Base-by-base conservation (phyloP, 37 sponge, comb jelly and placozoan genomes). In the Spongilla lacustris region DNA sequence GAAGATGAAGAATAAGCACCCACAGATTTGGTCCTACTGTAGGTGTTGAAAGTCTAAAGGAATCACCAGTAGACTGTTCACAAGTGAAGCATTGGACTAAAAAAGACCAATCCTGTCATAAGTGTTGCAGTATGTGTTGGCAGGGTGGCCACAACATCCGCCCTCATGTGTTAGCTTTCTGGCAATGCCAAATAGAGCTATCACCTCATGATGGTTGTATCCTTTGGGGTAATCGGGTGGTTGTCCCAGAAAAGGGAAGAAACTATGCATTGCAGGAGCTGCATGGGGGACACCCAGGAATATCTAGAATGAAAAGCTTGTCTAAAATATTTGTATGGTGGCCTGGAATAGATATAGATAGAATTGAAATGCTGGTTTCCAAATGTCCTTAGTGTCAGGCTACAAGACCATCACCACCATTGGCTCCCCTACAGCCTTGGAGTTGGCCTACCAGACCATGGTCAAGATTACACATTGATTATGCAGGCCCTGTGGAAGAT, bases 241-340 rank as follows among this genome's bases (percentile, higher is more conserved):
- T 89, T 23, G 75, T 89, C 5, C 89, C 84, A 35, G 50, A 46
- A 26, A 26, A 36, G 24, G 46, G 50, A 71, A 58, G 74, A 48
- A 67, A 38, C 14, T 30, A 70, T 24, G 68, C 83, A 35, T 50
- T 90, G 28, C 30, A 13, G 19, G 81, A 84, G 35, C 82, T 90
- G 13, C 90, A 90, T 37, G 50, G 41, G 17, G 81, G 85, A 75
- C 90, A 90, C 50, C 84, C 84, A 23, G 81, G 85, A 35, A 67
- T 46, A 22, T 46, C 77, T 28, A 31, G 81, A 38, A 89, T 89
- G 90, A 89, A 84, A 87, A 66, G 74, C 1, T 50, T 87, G 31
- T 35, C 88, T 31, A 80, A 81, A 73, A 78, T 34, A 24, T 37
- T 79, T 23, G 46, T 90, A 69, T 90, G 90, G 85, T 90, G 85